Base-by-base conservation (phyloP, 2,113 vertebrate genomes). In the Mugil cephalus region DNA sequence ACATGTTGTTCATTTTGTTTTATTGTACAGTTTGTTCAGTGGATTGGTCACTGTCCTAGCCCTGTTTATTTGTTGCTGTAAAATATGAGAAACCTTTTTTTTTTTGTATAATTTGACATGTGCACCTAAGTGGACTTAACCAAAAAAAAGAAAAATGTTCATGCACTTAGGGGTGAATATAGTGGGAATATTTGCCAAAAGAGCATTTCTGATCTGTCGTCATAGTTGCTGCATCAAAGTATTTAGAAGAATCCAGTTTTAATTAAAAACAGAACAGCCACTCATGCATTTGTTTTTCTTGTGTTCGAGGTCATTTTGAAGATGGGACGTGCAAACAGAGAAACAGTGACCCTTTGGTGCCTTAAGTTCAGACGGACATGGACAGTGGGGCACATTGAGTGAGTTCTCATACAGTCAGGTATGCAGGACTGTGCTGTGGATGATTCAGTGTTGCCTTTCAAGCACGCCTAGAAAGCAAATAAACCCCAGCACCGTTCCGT, bases 91-190 rank as follows among this genome's bases (percentile, higher is more conserved):
- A 75, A 68, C 42, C 59, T 77, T 71, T 55, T 63, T 55, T 63
- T 84, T 84, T 79, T 80, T 91, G 69, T 88, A 78, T 70, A 69
- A 85, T 89, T 91, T 87, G 84, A 86, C 81, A 79, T 73, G 79
- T 82, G 74, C 79, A 89, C 69, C 75, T 56, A 64, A 72, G 69
- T 79, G 69, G 67, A 87, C 66, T 80, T 72, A 38, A 10, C 43
- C 60, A 79, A 88, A 77, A 68, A 55, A 59, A 39, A 69, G 34
- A 46, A 59, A 76, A 35, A 73, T 55, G 45, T 46, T 69, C 55
- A 58, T 69, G 80, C 83, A 85, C 84, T 86, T 85, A 85, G 62
- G 50, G 39, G 54, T 63, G 68, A 55, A 66, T 48, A 42, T 45
- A 47, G 21, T 58, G 66, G 80, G 53, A 83, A 74, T 89, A 74